Conservation (phyloP, 2,797 vertebrate genomes). For the Margarornis squamiger region DNA sequence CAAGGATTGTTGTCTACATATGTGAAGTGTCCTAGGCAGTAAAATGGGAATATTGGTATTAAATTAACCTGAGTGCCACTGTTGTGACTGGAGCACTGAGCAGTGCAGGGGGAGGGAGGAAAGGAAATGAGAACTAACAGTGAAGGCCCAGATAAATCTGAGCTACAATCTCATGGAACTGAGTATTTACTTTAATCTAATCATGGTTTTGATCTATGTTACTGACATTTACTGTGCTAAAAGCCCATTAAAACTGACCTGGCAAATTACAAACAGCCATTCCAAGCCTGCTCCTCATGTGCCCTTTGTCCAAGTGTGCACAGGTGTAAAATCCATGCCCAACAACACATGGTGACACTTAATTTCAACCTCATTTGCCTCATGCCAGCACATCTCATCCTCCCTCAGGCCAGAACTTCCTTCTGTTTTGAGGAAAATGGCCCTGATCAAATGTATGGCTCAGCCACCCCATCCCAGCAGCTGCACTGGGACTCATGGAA, state of each 20-base stretch:
- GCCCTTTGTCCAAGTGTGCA: neutral
- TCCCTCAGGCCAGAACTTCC: neutral
- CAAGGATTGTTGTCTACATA: neutral
- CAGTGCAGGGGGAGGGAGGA: neutral
- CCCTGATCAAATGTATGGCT: neutral
- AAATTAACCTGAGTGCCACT: neutral
- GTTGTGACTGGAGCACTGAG: neutral
- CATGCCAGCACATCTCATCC: neutral
- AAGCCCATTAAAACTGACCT: neutral
- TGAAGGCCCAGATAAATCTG: neutral
- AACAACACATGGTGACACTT: neutral
- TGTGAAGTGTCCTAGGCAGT: neutral
- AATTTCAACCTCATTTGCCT: neutral
- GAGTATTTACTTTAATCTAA: neutral
- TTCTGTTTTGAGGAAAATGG: neutral
- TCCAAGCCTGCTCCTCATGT: neutral
- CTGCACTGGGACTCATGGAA: neutral
- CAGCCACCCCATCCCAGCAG: neutral
- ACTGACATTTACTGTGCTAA: neutral
- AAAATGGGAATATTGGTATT: neutral
- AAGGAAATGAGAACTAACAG: neutral
- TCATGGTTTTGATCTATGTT: neutral
- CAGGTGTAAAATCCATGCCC: fast-evolving
- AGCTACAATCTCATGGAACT: neutral
- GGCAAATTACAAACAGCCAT: neutral